Evolutionary conservation across 2,113 vertebrate genomes (phyloP), one percentile per base, ranked within the genome.

Genomic region (Phocoena phocoena): DNA sequence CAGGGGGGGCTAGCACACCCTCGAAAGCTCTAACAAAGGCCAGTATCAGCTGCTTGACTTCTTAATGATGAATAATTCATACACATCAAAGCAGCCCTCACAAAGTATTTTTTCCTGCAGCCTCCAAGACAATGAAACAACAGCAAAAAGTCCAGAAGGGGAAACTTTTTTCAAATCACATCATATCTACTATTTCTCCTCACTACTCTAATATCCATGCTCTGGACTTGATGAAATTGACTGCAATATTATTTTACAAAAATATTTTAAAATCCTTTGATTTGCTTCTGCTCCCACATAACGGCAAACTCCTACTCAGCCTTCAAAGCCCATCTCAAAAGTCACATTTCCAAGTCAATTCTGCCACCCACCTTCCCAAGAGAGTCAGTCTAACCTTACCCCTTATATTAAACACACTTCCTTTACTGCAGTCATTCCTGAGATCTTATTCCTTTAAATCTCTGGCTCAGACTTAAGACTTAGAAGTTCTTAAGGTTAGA

Each of bases 1-100:
- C 55, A n/a, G 70, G 86, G 26, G 55, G 55, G n/a, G 11, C 50
- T 55, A 55, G 33, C 50, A 20, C 44, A 92, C 50, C 53, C 76
- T 90, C 38, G 10, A 23, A 25, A 71, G 87, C 74, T 68, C 70
- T 77, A 84, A 97, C 90, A 97, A 97, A 96, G 92, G 88, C 79
- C 71, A 21, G 53, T 91, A 82, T 96, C 89, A 92, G 92, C 87
- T 26, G 63, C 90, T 86, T 93, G 74, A 76, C 82, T 96, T 93
- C 96, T 92, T 96, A 97, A 96, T 96, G 92, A 96, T 97, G 87
- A 97, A 97, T 97, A 96, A 98, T 98, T 97, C 90, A 98, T 95
- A 67, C 60, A 96, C 70, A 96, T 97, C 96, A 97, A 97, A 98
- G 97, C 47, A 3, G 94, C 63, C 70, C 44, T 97, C 84, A 93